Evolutionary conservation across 2,888 invertebrate genomes (phyloP).

Genomic region (Drosophila nr. fundita): DNA sequence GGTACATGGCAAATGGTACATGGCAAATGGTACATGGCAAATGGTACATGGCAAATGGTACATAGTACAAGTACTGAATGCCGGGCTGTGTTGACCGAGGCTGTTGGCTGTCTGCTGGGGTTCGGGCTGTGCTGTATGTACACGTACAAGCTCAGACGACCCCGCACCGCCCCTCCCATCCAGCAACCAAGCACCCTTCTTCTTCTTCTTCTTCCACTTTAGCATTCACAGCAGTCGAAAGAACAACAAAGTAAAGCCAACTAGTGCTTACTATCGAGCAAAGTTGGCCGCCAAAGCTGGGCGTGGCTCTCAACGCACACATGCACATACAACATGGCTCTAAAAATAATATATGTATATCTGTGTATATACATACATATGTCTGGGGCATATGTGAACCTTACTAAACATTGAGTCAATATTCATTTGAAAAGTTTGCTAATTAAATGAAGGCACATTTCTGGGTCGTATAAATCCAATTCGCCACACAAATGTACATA

Average conservation of each 20-base stretch:
- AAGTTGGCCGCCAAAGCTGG: neutral
- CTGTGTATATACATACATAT: neutral
- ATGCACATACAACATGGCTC: neutral
- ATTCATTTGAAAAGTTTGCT: constrained; percentile 25
- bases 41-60: neutral
- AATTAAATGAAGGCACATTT: constrained; percentile 27
- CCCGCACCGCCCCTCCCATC: neutral
- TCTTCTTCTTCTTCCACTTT: neutral
- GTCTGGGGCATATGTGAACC: neutral
- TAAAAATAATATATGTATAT: neutral
- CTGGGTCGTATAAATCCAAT: constrained; percentile 4
- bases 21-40: neutral
- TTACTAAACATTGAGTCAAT: constrained; percentile 8
- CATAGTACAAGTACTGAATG: constrained; percentile 4
- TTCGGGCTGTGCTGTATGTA: neutral
- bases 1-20: neutral
- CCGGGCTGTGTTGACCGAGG: constrained; percentile 2
- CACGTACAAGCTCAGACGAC: neutral
- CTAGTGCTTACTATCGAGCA: constrained; percentile 6
- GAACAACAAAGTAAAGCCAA: constrained; percentile 11
- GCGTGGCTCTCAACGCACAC: constrained; percentile 8
- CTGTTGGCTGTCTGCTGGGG: neutral
- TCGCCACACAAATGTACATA: neutral
- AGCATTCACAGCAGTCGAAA: neutral
- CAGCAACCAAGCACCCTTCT: neutral